Evolutionary conservation across 2,888 invertebrate genomes (phyloP), one percentile per base, ranked within the genome.

Genomic region (Eurytoma californica): DNA sequence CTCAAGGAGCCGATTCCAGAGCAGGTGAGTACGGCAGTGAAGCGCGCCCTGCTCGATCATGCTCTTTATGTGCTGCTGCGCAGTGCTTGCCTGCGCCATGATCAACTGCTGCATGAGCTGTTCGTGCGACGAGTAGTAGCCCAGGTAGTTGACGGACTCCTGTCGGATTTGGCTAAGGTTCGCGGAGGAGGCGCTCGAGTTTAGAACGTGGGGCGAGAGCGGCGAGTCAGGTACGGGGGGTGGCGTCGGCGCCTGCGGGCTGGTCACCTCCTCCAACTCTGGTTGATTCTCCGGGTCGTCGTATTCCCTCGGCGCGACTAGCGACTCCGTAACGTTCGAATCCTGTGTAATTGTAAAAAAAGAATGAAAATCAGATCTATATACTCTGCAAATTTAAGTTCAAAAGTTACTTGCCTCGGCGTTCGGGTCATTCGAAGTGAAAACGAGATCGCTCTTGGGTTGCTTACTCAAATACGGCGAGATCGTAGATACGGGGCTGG

Each of bases 1-100:
- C 80, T 91, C 91, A n/a, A 94, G 89, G 74, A 95, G 90, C 85
- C 94, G 92, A 83, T 94, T 93, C 95, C 95, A 95, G 4, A 95
- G 90, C n/a, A 93, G 89, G 88, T 95, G 94, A 55, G 94, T 93
- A 68, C 94, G 91, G 87, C 95, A 95, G 85, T 94, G 93, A 16
- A 93, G 91, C 85, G 93, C 93, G 20, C 95, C 94, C 84, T 92
- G 92, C 14, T 92, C 91, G 3, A 95, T 93, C 92, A 95, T 93
- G 47, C 91, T 91, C 28, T 90, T 89, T 55, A 95, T 93, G 82
- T 92, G 92, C 63, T 90, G 90, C 66, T 92, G 91, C 0, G 93
- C 93, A 3, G 91, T 91, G 28, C 90, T 87, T 0, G 93, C 93
- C 85, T 93, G 93, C 51, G 93, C 92, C 84, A 92, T 88, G 75